Conservation (phyloP, 1,140 invertebrate genomes). For the Drosophila hydei region DNA sequence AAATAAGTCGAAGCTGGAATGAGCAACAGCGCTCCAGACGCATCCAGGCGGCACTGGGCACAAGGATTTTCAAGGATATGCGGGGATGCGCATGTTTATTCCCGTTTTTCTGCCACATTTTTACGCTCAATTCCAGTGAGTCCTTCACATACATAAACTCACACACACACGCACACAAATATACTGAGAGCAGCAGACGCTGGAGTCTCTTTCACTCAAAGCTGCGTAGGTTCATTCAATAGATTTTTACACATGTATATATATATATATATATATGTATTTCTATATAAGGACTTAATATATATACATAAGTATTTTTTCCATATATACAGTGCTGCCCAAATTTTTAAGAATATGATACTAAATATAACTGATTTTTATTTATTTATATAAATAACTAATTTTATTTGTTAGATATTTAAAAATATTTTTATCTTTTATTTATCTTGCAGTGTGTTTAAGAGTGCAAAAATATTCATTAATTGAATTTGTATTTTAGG, state of each 20-base stretch:
- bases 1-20: conserved; percentile 25
- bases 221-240: conserved; percentile 75
- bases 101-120: conserved; percentile 62
- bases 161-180: background rate
- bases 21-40: conserved; percentile 37
- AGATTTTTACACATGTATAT: conserved; percentile 36
- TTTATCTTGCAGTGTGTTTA: conserved; percentile 7
- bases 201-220: conserved; percentile 73
- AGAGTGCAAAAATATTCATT: too few relatives aligned
- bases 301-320: conserved; percentile 12
- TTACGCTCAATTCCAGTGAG: conserved; percentile 72
- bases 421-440: background rate
- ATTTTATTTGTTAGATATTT: background rate
- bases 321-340: conserved; percentile 1
- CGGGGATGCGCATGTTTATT: conserved; percentile 80
- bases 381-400: background rate
- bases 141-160: conserved; percentile 3
- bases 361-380: too few relatives aligned
- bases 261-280: conserved; percentile 14
- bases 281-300: too few relatives aligned
- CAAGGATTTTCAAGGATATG: conserved; percentile 72
- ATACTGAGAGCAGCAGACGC: conserved; percentile 8
- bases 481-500: too few relatives aligned
- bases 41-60: conserved; percentile 46
- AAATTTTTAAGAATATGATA: too few relatives aligned